Base-by-base conservation (phyloP, 1,140 invertebrate genomes). In the Drosophila sp. region DNA sequence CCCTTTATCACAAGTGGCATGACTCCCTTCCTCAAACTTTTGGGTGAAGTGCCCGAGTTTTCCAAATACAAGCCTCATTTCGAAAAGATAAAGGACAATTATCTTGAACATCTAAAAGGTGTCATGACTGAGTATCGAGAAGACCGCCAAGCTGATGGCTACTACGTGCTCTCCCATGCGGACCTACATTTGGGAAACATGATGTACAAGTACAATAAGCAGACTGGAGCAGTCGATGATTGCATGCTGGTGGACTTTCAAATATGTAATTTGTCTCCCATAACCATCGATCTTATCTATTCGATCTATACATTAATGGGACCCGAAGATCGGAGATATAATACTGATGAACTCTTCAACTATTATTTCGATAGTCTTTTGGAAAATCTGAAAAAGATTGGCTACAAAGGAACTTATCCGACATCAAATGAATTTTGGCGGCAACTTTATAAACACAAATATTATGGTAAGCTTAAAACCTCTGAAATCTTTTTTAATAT, bases 171-270 rank as follows among this genome's bases (percentile, higher is more conserved):
- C 0, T 69, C 0, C n/a, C 76, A 79, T 47, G 79, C 82, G 5
- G 83, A 87, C n/a, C 76, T 87, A 11, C 82, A 87, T 47, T 23
- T 55, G 0, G 60, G 66, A 3, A 87, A 87, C 4, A 70, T 80
- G 60, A 86, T 87, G 83, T 83, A 83, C n/a, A 83, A 86, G 64
- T 50, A 76, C 10, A 30, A 72, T 10, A 11, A 50, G 4, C 30
- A 8, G 7, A 56, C 47, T 23, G 56, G 54, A 55, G 33, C 30
- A 1, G 44, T 76, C 0, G 64, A 80, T 17, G 77, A 89, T 27
- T 44, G 71, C n/a, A 66, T 87, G 66, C 54, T 89, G 27, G 3
- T 86, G 6, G 83, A 86, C 60, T 87, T 67, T n/a, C 85, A 89
- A 66, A 55, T 83, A 3, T 50, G 68, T 17, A 72, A 79, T 7